Evolutionary conservation across 2,797 vertebrate species (phyloP).

Genomic region (Thalassophryne amazonica): DNA sequence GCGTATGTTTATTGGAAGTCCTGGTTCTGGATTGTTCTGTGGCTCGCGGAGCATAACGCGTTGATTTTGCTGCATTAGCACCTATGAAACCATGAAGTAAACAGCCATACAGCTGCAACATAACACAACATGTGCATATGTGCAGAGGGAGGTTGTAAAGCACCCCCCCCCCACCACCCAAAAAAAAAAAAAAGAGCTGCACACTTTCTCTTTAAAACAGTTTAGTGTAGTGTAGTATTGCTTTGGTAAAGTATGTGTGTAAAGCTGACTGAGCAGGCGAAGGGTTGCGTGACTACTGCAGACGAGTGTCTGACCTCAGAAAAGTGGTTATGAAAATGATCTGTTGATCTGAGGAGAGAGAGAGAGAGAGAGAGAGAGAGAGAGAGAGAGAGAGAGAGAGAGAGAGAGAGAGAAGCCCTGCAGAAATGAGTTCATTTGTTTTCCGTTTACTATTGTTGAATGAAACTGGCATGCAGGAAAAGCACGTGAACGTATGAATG

Average conservation of each 20-base stretch:
- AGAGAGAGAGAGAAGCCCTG: constrained; percentile 68
- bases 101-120: too few species aligned
- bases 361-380: constrained; percentile 20
- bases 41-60: too few species aligned
- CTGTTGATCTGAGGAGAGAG: constrained; percentile 63
- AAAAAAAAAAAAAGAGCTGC: constrained; percentile 20
- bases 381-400: not conserved
- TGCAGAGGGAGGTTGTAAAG: too few species aligned
- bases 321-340: constrained; percentile 92
- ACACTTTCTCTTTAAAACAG: constrained; percentile 61
- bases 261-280: constrained; percentile 69
- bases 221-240: constrained; percentile 43
- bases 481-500: too few species aligned
- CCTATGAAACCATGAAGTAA: too few species aligned
- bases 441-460: constrained; percentile 19
- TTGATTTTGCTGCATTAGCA: too few species aligned
- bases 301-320: constrained; percentile 88
- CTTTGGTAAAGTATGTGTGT: constrained; percentile 22
- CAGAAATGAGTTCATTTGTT: constrained; percentile 72
- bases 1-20: too few species aligned
- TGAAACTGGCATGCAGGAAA: constrained; percentile 6
- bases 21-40: too few species aligned
- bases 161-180: too few species aligned
- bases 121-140: too few species aligned
- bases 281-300: constrained; percentile 88